These are phyloP conservation scores for Ellobius talpinus DNA, from an alignment of 2,113 vertebrate species.

Conservation along the genomic window DNA sequence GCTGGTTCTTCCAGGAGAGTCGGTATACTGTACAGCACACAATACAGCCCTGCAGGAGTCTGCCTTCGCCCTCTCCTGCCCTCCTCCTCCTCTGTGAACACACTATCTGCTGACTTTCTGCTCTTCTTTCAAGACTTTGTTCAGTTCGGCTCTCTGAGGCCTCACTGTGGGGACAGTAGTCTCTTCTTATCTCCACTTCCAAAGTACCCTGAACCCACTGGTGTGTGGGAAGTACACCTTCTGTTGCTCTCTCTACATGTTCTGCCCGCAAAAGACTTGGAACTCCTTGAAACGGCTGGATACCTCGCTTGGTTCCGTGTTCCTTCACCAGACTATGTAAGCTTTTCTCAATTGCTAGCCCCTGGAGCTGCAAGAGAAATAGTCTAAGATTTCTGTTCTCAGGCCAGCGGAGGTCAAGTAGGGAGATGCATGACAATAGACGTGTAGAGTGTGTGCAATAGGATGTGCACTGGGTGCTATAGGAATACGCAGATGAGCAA, in stretches of 20 bases:
- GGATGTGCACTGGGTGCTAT: background rate
- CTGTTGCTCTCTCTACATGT: background rate
- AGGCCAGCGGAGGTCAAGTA: background rate
- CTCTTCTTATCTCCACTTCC: background rate
- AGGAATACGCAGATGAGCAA: background rate
- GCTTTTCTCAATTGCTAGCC: background rate
- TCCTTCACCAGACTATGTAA: background rate
- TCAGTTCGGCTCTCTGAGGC: background rate
- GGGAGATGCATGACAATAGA: background rate
- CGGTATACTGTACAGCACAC: background rate
- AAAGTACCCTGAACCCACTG: background rate
- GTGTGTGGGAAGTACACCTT: accelerated
- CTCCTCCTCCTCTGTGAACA: background rate
- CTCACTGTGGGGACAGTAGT: background rate
- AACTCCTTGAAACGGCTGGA: background rate
- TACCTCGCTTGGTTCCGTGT: background rate
- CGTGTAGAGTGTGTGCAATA: accelerated
- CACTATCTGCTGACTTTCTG: background rate
- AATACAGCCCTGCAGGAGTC: background rate
- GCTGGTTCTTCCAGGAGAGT: background rate
- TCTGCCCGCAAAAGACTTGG: background rate
- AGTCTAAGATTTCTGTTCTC: background rate
- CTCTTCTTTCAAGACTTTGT: background rate
- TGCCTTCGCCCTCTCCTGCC: accelerated
- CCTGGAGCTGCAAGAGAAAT: conserved; percentile 17